Conservation (phyloP, 2,113 vertebrate species). For the Mormyrus lacerda region DNA sequence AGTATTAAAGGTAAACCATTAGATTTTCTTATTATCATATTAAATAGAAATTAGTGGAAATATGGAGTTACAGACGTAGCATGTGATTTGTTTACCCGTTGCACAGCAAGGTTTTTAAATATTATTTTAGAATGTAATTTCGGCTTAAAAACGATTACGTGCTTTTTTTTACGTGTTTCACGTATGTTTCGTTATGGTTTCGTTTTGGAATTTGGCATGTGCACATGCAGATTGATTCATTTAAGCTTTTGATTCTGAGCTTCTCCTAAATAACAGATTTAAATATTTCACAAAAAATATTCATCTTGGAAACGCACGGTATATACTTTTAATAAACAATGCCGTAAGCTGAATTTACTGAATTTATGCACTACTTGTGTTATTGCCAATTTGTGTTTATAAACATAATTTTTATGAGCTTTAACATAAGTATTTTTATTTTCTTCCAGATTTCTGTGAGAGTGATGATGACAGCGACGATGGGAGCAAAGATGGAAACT, state of each 20-base stretch:
- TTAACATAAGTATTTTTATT: neutral
- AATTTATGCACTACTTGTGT: neutral
- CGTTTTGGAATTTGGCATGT: neutral
- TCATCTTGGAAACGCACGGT: neutral
- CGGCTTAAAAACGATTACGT: neutral
- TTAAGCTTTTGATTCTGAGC: neutral
- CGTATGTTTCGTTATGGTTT: neutral
- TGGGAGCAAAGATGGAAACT: conserved; percentile 79
- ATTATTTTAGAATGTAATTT: neutral
- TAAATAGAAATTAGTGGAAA: neutral
- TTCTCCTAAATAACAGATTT: neutral
- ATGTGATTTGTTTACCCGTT: neutral
- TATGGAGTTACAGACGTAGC: neutral
- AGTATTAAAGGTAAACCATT: conserved; percentile 81
- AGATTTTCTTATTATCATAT: neutral
- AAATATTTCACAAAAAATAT: neutral
- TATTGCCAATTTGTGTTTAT: neutral
- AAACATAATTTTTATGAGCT: neutral
- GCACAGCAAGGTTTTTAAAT: neutral
- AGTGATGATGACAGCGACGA: conserved; percentile 92
- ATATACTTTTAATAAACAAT: neutral
- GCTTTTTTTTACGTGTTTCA: neutral
- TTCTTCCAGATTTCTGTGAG: conserved; percentile 73
- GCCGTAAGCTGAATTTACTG: neutral
- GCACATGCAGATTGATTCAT: neutral